Evolutionary conservation across 2,888 invertebrate genomes (phyloP), one percentile per base, ranked within the genome.

Genomic region (Sisyra terminalis): DNA sequence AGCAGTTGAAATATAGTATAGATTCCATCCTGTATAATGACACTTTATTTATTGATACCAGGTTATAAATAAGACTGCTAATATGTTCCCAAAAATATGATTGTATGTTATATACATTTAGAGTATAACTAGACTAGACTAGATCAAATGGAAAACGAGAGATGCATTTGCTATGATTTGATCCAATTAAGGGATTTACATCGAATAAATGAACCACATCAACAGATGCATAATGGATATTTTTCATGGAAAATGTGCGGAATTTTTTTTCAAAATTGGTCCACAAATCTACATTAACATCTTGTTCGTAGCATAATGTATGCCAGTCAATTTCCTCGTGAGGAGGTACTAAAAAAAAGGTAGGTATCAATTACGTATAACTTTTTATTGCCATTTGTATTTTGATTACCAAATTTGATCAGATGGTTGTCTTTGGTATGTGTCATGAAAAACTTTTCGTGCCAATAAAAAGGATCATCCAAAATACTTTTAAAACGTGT

Each of bases 241-340:
- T 18, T 17, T 18, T 8, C 8, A 37, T 9, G 11, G 18, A 7
- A 9, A 37, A 9, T 6, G 37, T 15, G 11, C 37, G 37, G 18
- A 37, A 37, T 4, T 16, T 10, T 2, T 37, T 16, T 11, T 13
- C 14, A 17, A 17, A 17, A 37, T 37, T 37, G 9, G 37, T 37
- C 37, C 37, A 37, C 3, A 8, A 18, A 10, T 13, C 11, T 37
- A 17, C 17, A 17, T 18, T 16, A 9, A 11, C 8, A 37, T 37
- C 16, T 18, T 16, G 11, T 18, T 37, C 18, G 18, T 37, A 37
- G 11, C 16, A 18, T 9, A 37, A 8, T n/a, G 9, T 17, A 11
- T 37, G 37, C 37, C 37, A 37, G 16, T 37, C 37, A 11, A 37
- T 37, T 37, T 37, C 37, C 7, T 37, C 37, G 9, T 37, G 16